phyloP scores from a whole-genome alignment of 2,113 vertebrate species.

The Pyxicephalus adspersus region DNA sequence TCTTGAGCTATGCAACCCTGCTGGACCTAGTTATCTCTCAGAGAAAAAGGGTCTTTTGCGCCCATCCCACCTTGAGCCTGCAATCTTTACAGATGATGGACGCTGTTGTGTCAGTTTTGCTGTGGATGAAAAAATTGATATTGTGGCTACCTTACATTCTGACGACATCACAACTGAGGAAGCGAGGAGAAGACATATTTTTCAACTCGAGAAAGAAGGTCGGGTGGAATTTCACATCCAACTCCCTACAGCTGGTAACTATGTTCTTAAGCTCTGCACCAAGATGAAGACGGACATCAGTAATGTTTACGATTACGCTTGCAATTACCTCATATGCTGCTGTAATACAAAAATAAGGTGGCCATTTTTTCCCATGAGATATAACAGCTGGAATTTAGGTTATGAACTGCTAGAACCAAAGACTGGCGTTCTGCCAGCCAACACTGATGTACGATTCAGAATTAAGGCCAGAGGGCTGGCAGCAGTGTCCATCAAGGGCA shows the following conservation, averaged over 20 bases:
- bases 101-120: slow-evolving; percentile 56
- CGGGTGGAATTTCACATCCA: slow-evolving; percentile 73
- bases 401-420: slow-evolving; percentile 80
- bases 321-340: slow-evolving; percentile 81
- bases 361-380: slow-evolving; percentile 75
- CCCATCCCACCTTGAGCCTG: slow-evolving; percentile 56
- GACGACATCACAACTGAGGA: slow-evolving; percentile 63
- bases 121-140: slow-evolving; percentile 26
- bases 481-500: slow-evolving; percentile 73
- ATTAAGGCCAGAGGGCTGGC: slow-evolving; percentile 73
- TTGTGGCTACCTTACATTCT: slow-evolving; percentile 46
- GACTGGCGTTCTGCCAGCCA: slow-evolving; percentile 72
- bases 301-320: slow-evolving; percentile 70
- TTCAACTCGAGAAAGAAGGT: slow-evolving; percentile 68
- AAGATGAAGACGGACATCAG: slow-evolving; percentile 73
- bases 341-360: slow-evolving; percentile 73
- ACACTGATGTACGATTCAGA: slow-evolving; percentile 72
- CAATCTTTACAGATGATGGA: slow-evolving; percentile 55
- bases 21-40: slow-evolving; percentile 58
- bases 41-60: slow-evolving; percentile 56
- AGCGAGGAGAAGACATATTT: slow-evolving; percentile 66
- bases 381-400: slow-evolving; percentile 71
- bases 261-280: slow-evolving; percentile 75
- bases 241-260: slow-evolving; percentile 74
- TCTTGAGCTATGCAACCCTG: slow-evolving; percentile 53